Evolutionary conservation across 1,140 invertebrate species (phyloP).

Genomic region (Reticulitermes speratus): DNA sequence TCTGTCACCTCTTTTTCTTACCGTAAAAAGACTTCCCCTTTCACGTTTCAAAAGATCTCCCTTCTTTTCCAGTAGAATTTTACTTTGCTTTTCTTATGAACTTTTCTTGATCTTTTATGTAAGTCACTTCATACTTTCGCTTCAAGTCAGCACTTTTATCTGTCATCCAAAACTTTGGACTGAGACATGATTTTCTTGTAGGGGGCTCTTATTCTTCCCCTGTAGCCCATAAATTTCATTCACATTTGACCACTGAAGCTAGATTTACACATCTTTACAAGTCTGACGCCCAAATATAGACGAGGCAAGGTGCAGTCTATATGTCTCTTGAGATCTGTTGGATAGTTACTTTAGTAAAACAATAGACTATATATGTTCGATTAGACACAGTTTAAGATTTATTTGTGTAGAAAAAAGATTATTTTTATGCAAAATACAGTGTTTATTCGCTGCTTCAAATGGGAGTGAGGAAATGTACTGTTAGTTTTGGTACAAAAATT

Average conservation of each 20-base stretch:
- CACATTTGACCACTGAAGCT: not conserved
- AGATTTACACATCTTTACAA: not conserved
- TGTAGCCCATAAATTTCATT: not conserved
- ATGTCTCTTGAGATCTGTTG: too few species aligned
- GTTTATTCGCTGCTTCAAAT: too few species aligned
- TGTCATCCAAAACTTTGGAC: not conserved
- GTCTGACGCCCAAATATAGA: not conserved
- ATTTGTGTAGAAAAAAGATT: too few species aligned
- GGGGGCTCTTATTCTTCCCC: not conserved
- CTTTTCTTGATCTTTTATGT: constrained; percentile 14
- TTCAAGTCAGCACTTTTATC: constrained; percentile 8
- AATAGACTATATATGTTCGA: too few species aligned
- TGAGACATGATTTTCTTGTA: not conserved
- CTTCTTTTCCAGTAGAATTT: not conserved
- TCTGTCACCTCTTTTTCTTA: not conserved
- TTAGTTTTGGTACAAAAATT: too few species aligned
- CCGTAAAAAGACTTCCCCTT: not conserved
- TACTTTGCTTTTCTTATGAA: not conserved
- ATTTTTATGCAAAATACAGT: too few species aligned
- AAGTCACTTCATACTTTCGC: constrained; percentile 11
- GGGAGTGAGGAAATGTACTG: too few species aligned
- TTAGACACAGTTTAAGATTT: too few species aligned
- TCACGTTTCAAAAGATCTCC: not conserved
- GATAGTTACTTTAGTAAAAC: too few species aligned
- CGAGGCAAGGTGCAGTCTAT: too few species aligned